These are phyloP conservation scores for Molossus alvarezi DNA, from an alignment of 2,797 vertebrate genomes.

Conservation along the genomic window DNA sequence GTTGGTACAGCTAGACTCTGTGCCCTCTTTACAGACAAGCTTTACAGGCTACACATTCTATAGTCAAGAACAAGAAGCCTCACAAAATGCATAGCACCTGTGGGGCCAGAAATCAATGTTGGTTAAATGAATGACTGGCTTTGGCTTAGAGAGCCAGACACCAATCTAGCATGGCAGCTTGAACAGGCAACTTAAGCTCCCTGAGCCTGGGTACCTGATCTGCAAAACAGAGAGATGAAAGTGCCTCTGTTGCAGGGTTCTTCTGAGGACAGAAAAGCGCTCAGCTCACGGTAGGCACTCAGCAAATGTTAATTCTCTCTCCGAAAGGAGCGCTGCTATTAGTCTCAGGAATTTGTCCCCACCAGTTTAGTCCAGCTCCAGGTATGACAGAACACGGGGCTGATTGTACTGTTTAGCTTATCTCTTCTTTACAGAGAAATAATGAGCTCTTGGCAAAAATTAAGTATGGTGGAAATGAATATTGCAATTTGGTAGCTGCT, in stretches of 20 bases:
- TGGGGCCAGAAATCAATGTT: not conserved
- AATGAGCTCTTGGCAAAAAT: slow-evolving; percentile 75
- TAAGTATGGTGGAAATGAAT: slow-evolving; percentile 70
- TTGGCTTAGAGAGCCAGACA: not conserved
- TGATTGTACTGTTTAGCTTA: slow-evolving; percentile 57
- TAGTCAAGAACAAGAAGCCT: not conserved
- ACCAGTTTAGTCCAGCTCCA: slow-evolving; percentile 41
- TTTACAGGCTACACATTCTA: not conserved
- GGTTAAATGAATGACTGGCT: not conserved
- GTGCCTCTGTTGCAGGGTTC: not conserved
- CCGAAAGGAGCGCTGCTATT: slow-evolving; percentile 8
- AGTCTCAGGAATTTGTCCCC: slow-evolving; percentile 28
- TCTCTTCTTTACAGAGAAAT: slow-evolving; percentile 49
- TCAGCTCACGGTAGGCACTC: not conserved
- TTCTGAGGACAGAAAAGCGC: not conserved
- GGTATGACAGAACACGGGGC: slow-evolving; percentile 44
- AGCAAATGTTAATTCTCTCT: slow-evolving; percentile 30
- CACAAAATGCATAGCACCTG: not conserved
- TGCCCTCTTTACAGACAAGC: slow-evolving; percentile 21
- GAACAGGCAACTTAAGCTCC: not conserved
- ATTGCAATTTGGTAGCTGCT: slow-evolving; percentile 78
- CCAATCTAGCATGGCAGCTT: not conserved
- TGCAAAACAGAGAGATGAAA: not conserved
- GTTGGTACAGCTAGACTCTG: not conserved
- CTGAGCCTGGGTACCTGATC: not conserved